Evolutionary conservation across 1,140 invertebrate genomes (phyloP).

Genomic region (Drosophila willistoni): DNA sequence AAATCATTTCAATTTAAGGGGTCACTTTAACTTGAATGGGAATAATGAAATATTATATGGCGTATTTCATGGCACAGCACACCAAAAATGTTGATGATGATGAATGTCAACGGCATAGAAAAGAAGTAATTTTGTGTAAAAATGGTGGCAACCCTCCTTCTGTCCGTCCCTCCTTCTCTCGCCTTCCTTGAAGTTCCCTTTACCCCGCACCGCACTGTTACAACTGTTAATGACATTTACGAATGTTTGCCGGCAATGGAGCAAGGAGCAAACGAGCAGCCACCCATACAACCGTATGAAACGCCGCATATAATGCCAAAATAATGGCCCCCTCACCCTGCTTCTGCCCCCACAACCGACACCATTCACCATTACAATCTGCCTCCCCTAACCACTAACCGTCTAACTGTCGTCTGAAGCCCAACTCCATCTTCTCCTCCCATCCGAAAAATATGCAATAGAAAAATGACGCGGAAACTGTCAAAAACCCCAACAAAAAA

Average conservation of each 20-base stretch:
- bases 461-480: constrained; percentile 81
- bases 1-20: not conserved
- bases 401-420: constrained; percentile 4
- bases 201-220: constrained; percentile 50
- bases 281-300: constrained; percentile 12
- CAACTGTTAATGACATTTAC: constrained; percentile 82
- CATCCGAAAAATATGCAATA: constrained; percentile 37
- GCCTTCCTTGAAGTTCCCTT: constrained; percentile 51
- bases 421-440: not conserved
- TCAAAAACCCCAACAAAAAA: constrained; percentile 53
- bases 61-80: constrained; percentile 56
- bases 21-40: constrained; percentile 38
- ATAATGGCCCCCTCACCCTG: constrained; percentile 61
- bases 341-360: not conserved
- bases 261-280: constrained; percentile 31
- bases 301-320: constrained; percentile 71
- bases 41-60: constrained; percentile 67
- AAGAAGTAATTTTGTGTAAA: constrained; percentile 81
- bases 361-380: not conserved
- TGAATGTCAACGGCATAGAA: constrained; percentile 70
- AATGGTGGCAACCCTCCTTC: constrained; percentile 28
- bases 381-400: not conserved
- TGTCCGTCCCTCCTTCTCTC: not conserved
- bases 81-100: constrained; percentile 67
- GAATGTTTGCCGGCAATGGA: constrained; percentile 61